These are phyloP conservation scores for Chanos chanos DNA, from an alignment of 2,797 vertebrate genomes.

Conservation along the genomic window DNA sequence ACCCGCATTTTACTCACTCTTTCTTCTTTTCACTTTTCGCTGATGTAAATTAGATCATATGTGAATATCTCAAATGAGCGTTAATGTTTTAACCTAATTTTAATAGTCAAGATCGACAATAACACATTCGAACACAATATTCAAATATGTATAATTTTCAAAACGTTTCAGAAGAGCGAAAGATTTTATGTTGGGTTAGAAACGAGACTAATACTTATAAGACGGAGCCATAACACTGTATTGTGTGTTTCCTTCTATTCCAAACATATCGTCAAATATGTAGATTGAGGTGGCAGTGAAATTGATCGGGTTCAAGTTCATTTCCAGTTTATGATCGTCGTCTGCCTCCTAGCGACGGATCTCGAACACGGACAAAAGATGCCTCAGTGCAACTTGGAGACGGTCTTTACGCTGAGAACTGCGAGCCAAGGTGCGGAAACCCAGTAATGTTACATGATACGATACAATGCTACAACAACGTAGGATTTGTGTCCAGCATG, in stretches of 20 bases:
- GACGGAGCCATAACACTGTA: constrained; percentile 32
- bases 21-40: too few species aligned
- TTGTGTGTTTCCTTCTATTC: constrained; percentile 56
- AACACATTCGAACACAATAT: too few species aligned
- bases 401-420: constrained; percentile 31
- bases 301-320: constrained; percentile 85
- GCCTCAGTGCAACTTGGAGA: constrained; percentile 34
- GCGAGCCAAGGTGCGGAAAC: constrained; percentile 36
- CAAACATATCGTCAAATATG: constrained; percentile 68
- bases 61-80: too few species aligned
- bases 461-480: constrained; percentile 45
- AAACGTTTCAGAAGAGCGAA: too few species aligned
- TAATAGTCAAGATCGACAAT: too few species aligned
- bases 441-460: constrained; percentile 45
- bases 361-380: constrained; percentile 43
- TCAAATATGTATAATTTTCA: too few species aligned
- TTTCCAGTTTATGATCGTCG: constrained; percentile 85
- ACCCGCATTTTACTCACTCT: too few species aligned
- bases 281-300: constrained; percentile 68
- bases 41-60: too few species aligned
- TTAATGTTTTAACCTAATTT: too few species aligned
- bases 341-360: constrained; percentile 94
- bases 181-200: neutral
- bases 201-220: constrained; percentile 7
- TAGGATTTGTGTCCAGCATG: constrained; percentile 38